These are phyloP conservation scores for Lordiphosa stackelbergi DNA, from an alignment of 1,140 invertebrate genomes.

Conservation along the genomic window DNA sequence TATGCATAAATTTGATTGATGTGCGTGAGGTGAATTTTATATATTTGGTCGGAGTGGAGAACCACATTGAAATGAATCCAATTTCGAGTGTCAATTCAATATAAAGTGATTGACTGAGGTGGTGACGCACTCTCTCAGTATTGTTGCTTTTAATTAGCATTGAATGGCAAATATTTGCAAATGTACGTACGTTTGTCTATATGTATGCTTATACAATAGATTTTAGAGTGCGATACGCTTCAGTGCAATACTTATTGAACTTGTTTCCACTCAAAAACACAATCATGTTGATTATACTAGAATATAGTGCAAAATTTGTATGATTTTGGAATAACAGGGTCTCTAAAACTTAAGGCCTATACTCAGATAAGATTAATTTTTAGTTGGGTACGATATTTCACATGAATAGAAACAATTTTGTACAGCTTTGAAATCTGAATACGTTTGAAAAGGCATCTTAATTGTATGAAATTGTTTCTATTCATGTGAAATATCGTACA, in stretches of 20 bases:
- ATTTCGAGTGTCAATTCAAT: constrained; percentile 21
- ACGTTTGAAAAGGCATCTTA: no score
- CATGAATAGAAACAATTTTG: no score
- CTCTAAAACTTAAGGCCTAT: no score
- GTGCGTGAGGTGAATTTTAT: constrained; percentile 56
- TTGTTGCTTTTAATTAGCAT: constrained; percentile 60
- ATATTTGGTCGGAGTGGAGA: neutral
- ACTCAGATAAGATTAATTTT: no score
- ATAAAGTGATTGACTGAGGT: constrained; percentile 8
- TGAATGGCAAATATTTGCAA: constrained; percentile 56
- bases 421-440: no score
- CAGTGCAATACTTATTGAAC: constrained; percentile 9
- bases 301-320: no score
- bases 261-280: neutral
- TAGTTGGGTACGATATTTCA: no score
- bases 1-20: constrained; percentile 72
- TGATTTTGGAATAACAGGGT: no score
- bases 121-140: constrained; percentile 2
- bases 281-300: neutral
- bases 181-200: constrained; percentile 7
- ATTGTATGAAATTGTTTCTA: no score
- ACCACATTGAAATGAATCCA: constrained; percentile 11
- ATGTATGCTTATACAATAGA: neutral
- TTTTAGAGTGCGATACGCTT: constrained; percentile 21
- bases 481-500: no score